Base-by-base conservation (phyloP, 2,797 vertebrate species). In the Sebastes flavidus region DNA sequence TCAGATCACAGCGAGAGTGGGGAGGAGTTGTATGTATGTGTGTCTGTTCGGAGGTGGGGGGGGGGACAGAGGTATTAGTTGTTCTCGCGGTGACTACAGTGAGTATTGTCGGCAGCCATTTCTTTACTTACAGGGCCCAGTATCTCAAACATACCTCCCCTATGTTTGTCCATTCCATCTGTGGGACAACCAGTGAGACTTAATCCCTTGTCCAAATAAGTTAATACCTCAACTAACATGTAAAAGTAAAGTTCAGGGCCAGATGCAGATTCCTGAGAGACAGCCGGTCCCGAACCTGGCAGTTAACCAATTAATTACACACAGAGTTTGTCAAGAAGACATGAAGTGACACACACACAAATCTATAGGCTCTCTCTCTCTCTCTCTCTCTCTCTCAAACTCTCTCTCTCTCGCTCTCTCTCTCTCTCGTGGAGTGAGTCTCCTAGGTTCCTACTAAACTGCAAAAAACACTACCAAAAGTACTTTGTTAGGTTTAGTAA, bases 171-270 rank as follows among this genome's bases (percentile, higher is more conserved):
- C 91, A 91, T 92, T 93, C 92, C 87, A 84, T 86, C 82, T 76
- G 73, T 18, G 9, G 91, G 89, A 90, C 90, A 87, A 92, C 84
- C 91, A 86, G 86, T 82, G 70, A 82, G 91, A 74, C 85, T 68
- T 89, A 89, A 93, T 92, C 92, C 86, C 82, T 87, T 90, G 83
- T 90, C 81, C 81, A 94, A 95, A 95, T 93, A 95, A 89, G 90
- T 92, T 92, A 92, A 94, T 93, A 91, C 91, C 89, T 93, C 84
- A 84, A 80, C 91, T 72, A 89, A 93, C 91, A 93, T 88, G 83
- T 92, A 89, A 91, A 94, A 94, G 90, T 92, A 94, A 94, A 94
- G 94, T 94, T 94, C 93, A 94, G 78, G 88, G 90, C 83, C 86
- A 84, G 83, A 92, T 82, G 83, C 80, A 88, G 82, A 94, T 94